Evolutionary conservation across 2,797 vertebrate species (phyloP).

Genomic region (Dermochelys coriacea): DNA sequence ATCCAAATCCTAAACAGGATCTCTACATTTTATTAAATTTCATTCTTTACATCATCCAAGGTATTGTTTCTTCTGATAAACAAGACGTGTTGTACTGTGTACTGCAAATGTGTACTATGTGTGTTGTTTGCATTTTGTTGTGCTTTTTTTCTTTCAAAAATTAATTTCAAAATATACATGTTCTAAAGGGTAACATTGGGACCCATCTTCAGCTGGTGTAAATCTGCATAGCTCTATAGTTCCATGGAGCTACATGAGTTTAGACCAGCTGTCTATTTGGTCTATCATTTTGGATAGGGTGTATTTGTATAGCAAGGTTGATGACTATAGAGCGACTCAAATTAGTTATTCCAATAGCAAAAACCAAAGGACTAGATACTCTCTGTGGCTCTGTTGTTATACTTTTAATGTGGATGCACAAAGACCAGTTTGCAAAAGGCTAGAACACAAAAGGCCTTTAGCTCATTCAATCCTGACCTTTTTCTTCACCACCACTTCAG

Average conservation of each 20-base stretch:
- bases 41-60: neutral
- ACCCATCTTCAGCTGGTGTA: neutral
- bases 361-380: neutral
- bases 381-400: neutral
- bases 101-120: neutral
- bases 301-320: neutral
- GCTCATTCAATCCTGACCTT: neutral
- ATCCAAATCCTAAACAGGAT: neutral
- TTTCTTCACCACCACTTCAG: conserved; percentile 53
- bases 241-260: neutral
- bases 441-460: conserved; percentile 28
- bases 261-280: neutral
- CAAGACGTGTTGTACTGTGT: neutral
- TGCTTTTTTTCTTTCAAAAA: conserved; percentile 16
- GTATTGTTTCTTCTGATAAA: conserved; percentile 26
- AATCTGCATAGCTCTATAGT: neutral
- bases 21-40: neutral
- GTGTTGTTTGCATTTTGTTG: neutral
- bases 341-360: neutral
- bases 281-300: neutral
- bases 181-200: conserved; percentile 14
- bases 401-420: conserved; percentile 20
- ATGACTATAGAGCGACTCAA: neutral
- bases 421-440: conserved; percentile 38
- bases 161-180: conserved; percentile 6